These are phyloP conservation scores for Nymphalis io DNA, from an alignment of 1,140 invertebrate genomes.

Conservation along the genomic window DNA sequence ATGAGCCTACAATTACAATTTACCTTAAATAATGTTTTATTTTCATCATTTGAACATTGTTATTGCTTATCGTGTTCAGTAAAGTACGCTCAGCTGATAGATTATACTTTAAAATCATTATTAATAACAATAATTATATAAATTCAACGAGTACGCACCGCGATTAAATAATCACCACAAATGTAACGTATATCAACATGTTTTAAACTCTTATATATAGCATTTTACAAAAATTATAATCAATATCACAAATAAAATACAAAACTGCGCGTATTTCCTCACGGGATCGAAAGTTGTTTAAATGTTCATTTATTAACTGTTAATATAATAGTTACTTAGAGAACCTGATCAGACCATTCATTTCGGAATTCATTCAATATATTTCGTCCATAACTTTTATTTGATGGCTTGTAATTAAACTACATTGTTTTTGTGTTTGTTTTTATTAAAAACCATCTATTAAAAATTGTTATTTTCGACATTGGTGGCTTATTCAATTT, in stretches of 20 bases:
- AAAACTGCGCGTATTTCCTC: conserved; percentile 39
- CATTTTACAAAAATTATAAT: conserved; percentile 70
- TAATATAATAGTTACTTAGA: neutral
- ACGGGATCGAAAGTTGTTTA: conserved; percentile 1
- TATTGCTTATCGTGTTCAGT: conserved; percentile 31
- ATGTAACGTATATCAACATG: conserved; percentile 68
- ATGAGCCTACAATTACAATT: neutral
- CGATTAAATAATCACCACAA: conserved; percentile 61
- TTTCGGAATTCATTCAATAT: neutral
- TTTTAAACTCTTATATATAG: conserved; percentile 70
- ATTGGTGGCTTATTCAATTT: neutral
- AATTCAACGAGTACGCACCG: conserved; percentile 50
- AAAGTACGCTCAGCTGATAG: conserved; percentile 5
- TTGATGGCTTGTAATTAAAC: no score
- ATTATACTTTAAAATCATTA: conserved; percentile 24
- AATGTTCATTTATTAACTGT: neutral
- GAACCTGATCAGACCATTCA: neutral
- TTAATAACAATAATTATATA: conserved; percentile 43
- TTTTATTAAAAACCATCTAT: no score
- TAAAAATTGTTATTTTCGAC: neutral
- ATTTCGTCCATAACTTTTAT: no score
- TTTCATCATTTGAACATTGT: conserved; percentile 11
- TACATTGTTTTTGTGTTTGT: no score
- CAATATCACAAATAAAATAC: conserved; percentile 76
- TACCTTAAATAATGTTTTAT: neutral